Base-by-base conservation (phyloP, 2,797 vertebrate species). In the Cossypha heuglini region DNA sequence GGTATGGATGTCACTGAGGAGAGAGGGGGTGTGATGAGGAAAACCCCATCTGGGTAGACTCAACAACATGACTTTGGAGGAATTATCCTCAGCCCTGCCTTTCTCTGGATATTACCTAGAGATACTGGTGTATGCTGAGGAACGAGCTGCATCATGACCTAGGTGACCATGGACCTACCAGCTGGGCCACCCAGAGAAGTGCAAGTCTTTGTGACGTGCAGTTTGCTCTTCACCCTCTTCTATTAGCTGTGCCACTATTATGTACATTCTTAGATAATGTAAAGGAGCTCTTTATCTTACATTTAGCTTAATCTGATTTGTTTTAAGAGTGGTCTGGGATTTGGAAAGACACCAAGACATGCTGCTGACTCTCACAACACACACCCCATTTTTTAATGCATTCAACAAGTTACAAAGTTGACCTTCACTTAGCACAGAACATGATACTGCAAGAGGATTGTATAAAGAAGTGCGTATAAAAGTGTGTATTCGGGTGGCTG, bases 141-240 rank as follows among this genome's bases (percentile, higher is more conserved):
- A 52, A 45, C 1, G 67, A 48, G 29, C n/a, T 26, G 55, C 55
- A 20, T 63, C 40, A 35, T 37, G 31, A 40, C 11, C 17, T 5
- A 17, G 48, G 8, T 54, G 49, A 31, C 13, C 8, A 2, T 1
- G 16, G 73, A 54, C 40, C 42, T 12, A 3, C 18, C n/a, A 49
- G 69, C 42, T 22, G 10, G 37, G 76, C 24, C 51, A 26, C 25
- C 17, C 48, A 43, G 31, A 61, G 21, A 57, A 35, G 40, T 5
- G 4, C 45, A 20, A 18, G 24, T 43, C 37, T 66, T 40, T 9
- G 10, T 26, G 12, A 10, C 0, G 0, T 9, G 1, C 71, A 18
- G 6, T 61, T 77, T 82, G 75, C 16, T 74, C 63, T 45, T 54
- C 78, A 48, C 13, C 11, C 25, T 71, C 46, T 52, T 67, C 28